phyloP scores from a whole-genome alignment of 2,113 vertebrate genomes.

The Reinhardtius hippoglossoides region DNA sequence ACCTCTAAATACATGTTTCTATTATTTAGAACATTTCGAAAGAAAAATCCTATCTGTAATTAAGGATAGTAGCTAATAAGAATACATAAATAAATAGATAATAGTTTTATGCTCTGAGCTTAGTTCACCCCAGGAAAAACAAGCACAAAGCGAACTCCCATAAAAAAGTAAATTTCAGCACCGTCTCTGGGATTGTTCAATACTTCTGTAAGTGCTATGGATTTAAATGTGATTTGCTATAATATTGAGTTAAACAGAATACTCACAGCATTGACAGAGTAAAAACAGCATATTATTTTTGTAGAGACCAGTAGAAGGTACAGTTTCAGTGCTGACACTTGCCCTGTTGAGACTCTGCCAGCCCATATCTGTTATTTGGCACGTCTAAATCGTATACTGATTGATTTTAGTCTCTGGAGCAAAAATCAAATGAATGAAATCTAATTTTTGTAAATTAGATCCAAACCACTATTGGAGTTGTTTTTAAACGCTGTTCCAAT shows the following conservation, averaged over 20 bases:
- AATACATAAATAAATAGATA: too few species aligned
- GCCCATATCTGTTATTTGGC: not conserved
- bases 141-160: not conserved
- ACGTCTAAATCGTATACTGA: not conserved
- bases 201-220: not conserved
- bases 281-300: too few species aligned
- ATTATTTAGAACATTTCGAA: too few species aligned
- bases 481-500: not conserved
- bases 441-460: not conserved
- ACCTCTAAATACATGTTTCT: too few species aligned
- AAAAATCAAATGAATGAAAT: not conserved
- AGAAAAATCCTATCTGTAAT: too few species aligned
- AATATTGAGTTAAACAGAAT: too few species aligned
- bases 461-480: not conserved
- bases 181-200: not conserved
- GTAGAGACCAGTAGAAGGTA: too few species aligned
- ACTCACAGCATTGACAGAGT: too few species aligned
- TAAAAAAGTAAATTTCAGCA: not conserved
- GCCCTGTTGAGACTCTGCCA: not conserved
- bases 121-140: not conserved
- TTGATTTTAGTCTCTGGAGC: not conserved
- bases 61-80: too few species aligned
- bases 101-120: too few species aligned
- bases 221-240: not conserved
- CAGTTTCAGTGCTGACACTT: not conserved